A percentile compares a stretch with the other conserved stretches of the same genome.
phyloP scores from a whole-genome alignment of 2,797 vertebrate genomes.

The Gobionotothen gibberifrons region DNA sequence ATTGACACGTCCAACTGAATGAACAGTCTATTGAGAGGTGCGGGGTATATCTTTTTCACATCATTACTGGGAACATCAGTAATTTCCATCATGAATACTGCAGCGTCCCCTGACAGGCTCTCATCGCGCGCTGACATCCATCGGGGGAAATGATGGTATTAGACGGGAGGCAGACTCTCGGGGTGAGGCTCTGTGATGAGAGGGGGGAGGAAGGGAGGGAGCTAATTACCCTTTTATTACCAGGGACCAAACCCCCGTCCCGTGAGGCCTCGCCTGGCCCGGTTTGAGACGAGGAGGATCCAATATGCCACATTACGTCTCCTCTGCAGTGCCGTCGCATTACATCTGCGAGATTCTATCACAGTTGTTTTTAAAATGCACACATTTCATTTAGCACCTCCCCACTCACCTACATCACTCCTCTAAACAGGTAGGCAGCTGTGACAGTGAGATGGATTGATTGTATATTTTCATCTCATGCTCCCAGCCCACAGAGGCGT shows the following conservation, averaged over 20 bases:
- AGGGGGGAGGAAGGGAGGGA: constrained; percentile 47
- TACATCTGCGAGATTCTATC: constrained; percentile 26
- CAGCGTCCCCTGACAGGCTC: constrained; percentile 70
- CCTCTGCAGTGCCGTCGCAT: constrained; percentile 42
- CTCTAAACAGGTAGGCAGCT: not conserved
- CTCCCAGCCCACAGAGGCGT: not conserved
- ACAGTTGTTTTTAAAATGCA: not conserved
- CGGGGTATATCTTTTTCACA: constrained; percentile 67
- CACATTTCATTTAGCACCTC: constrained; percentile 12
- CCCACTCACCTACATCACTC: not conserved
- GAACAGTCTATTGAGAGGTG: constrained; percentile 56
- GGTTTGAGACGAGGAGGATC: constrained; percentile 68
- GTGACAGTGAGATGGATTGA: not conserved
- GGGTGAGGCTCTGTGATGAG: constrained; percentile 68
- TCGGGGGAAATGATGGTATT: constrained; percentile 78
- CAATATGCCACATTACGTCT: constrained; percentile 61
- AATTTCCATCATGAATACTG: constrained; percentile 77
- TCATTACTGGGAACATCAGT: constrained; percentile 77
- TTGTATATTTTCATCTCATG: constrained; percentile 1
- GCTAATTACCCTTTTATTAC: constrained; percentile 82
- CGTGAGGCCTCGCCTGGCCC: constrained; percentile 67
- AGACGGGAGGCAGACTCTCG: constrained; percentile 65
- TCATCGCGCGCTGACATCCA: constrained; percentile 67
- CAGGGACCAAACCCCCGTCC: constrained; percentile 61
- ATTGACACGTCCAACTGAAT: constrained; percentile 72